Base-by-base conservation (phyloP, 2,797 vertebrate genomes). In the Phrynocephalus vlangalii region DNA sequence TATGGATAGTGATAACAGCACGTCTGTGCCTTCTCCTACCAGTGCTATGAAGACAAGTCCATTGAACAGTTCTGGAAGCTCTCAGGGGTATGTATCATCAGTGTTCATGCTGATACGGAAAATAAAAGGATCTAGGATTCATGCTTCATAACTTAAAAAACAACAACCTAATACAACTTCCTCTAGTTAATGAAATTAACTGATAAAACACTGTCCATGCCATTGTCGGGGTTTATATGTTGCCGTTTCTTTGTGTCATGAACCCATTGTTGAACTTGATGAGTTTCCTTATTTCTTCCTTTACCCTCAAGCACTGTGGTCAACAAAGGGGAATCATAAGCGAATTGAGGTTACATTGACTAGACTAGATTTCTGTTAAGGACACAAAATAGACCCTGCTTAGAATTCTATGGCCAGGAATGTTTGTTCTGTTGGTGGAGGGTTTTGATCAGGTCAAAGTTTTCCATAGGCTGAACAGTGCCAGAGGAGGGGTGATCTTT, bases 1-100 rank as follows among this genome's bases (percentile, higher is more conserved):
- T 44, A 93, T 98, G 95, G 98, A 98, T 96, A 98, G 98, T 93
- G 98, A 98, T 91, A 98, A 98, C 96, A 98, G 98, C 97, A 98
- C 98, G 96, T 98, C 98, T 93, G 97, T 98, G 96, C 98, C 98
- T 96, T 98, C 98, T 4, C 98, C 98, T 81, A 98, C 97, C 0
- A 97, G 97, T 94, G 94, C 96, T 95, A 94, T 95, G 94, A 98
- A 97, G 95, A 96, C 93, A 87, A 96, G 96, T 95, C 95, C 97
- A 0, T 91, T 97, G 95, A 97, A 96, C 92, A 97, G 95, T 93
- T 97, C 97, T 75, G 94, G 96, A 96, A 97, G 97, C 94, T 97
- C 97, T 95, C 97, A 97, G 94, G 96, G 97, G 98, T 98, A 96
- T 97, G 70, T n/a, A 79, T 68, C 88, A 91, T 77, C 15, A 86